Evolutionary conservation across 2,888 invertebrate genomes (phyloP), one percentile per base, ranked within the genome.

Genomic region (Phengaris alcon): DNA sequence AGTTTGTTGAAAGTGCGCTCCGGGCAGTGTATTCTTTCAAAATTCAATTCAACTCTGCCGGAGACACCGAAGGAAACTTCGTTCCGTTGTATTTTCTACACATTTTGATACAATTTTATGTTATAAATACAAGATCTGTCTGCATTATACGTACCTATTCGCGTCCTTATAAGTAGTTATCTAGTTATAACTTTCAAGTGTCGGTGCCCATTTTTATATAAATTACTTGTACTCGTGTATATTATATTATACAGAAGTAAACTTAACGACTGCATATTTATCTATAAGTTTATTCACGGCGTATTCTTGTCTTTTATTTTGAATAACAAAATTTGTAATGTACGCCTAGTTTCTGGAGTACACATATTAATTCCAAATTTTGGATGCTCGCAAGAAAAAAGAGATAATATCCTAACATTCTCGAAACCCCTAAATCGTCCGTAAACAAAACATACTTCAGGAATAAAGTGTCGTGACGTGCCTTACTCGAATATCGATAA

Each of bases 1-100:
- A 64, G 64, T 10, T 72, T 54, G 72, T 72, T 72, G 35, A 72
- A 52, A 72, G 54, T 35, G 35, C 54, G 72, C 54, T 72, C 10
- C 54, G 54, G 72, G 72, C 72, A 8, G 22, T 15, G 51, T 35
- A n/a, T 52, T 68, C 12, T 22, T 68, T 64, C 22, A 68, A 44
- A 12, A 54, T 54, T 72, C 22, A n/a, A 22, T 69, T 69, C 69
- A n/a, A 64, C 48, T 48, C 12, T 12, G 35, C 0, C 10, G 10
- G 15, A 59, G 22, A 44, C 6, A 44, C 64, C 9, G 64, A 2
- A 6, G 22, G 35, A 44, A 52, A 52, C 52, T 10, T 12, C 52
- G 12, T 59, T 59, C 10, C 22, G 9, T 9, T 35, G 13, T 6
- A 64, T 12, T 44, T 64, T 44, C 5, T 12, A 35, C 2, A 64